Evolutionary conservation across 2,113 vertebrate species (phyloP).

Genomic region (Chloropsis hardwickii): DNA sequence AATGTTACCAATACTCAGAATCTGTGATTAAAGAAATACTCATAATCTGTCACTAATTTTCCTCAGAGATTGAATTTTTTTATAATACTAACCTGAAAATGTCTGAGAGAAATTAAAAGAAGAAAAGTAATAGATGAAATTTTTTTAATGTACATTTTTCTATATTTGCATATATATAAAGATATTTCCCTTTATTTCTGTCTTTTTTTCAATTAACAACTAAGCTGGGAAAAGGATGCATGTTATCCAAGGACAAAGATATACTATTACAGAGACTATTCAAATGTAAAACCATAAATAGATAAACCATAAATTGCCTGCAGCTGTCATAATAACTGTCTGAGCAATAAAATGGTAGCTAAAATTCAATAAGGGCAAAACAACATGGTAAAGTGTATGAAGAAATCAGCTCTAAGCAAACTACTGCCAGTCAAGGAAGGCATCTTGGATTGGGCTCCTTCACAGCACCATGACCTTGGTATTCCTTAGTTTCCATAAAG

Average conservation of each 20-base stretch:
- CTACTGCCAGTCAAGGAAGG: neutral
- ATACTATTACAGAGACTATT: neutral
- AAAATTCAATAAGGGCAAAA: neutral
- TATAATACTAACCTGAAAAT: slow-evolving; percentile 41
- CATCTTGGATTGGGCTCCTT: neutral
- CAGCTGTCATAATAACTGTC: neutral
- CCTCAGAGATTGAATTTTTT: slow-evolving; percentile 62
- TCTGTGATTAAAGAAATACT: slow-evolving; percentile 88
- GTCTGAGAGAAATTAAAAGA: slow-evolving; percentile 28
- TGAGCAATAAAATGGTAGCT: neutral
- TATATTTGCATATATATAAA: neutral
- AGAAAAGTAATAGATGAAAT: slow-evolving; percentile 9
- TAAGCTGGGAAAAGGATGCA: neutral
- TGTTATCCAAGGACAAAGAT: neutral
- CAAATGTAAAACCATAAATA: neutral
- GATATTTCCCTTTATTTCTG: neutral
- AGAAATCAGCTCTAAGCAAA: neutral
- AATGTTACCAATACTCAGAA: slow-evolving; percentile 82
- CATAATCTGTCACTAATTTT: slow-evolving; percentile 88
- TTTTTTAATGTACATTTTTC: neutral
- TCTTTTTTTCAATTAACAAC: neutral
- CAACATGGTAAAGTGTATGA: neutral
- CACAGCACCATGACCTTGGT: neutral
- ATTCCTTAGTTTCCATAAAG: neutral
- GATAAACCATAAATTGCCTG: neutral